Evolutionary conservation across 2,888 invertebrate species (phyloP).

Genomic region (Agriopis aurantiaria): DNA sequence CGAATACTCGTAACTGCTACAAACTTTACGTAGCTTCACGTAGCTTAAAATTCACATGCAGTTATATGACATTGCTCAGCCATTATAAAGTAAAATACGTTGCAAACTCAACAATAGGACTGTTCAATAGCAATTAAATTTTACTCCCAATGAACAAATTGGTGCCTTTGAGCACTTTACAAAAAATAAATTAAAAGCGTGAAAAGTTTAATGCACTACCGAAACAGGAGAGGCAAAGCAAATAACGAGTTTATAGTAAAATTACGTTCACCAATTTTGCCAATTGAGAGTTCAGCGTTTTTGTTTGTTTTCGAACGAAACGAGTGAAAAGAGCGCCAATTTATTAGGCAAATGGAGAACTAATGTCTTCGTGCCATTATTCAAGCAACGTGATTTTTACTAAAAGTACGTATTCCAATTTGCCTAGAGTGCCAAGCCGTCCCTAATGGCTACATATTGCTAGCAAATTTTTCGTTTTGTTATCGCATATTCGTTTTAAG

Average conservation of each 20-base stretch:
- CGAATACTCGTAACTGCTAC: neutral
- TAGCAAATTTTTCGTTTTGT: too few species aligned
- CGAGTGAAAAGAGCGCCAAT: constrained; percentile 56
- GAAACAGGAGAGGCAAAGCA: constrained; percentile 48
- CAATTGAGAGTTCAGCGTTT: constrained; percentile 53
- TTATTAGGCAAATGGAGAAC: constrained; percentile 79
- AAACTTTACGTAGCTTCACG: neutral
- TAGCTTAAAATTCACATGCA: neutral
- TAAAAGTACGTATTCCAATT: too few species aligned
- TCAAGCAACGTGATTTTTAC: constrained; percentile 49
- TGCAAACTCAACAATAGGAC: constrained; percentile 17
- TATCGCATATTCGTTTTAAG: too few species aligned
- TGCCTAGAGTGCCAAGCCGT: too few species aligned
- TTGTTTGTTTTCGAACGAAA: constrained; percentile 63
- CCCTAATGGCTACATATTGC: too few species aligned
- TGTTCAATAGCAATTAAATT: constrained; percentile 36
- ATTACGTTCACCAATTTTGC: constrained; percentile 40
- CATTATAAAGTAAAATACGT: constrained; percentile 28
- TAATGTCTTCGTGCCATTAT: constrained; percentile 73
- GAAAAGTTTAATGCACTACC: constrained; percentile 52
- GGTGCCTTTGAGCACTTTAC: constrained; percentile 29
- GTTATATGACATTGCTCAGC: neutral
- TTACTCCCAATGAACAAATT: constrained; percentile 31
- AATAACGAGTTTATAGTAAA: constrained; percentile 52
- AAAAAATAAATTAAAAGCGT: constrained; percentile 44